Conservation (phyloP, 2,797 vertebrate species). For the Salmo trutta region DNA sequence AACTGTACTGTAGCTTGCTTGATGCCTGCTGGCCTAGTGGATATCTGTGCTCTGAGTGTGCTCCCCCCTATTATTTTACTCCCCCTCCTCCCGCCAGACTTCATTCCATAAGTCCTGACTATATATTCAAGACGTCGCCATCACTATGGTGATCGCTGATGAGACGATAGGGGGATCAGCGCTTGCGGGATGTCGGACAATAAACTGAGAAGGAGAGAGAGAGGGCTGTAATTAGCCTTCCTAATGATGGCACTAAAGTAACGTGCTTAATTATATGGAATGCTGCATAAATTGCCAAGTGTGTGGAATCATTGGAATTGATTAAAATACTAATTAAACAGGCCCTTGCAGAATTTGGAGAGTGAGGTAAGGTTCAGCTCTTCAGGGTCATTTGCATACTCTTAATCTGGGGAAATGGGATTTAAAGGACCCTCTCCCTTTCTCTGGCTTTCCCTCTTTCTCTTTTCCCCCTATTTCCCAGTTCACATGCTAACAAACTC, state of each 20-base stretch:
- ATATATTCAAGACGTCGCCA: slow-evolving; percentile 68
- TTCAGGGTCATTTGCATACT: slow-evolving; percentile 96
- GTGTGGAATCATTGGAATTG: slow-evolving; percentile 93
- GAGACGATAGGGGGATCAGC: slow-evolving; percentile 68
- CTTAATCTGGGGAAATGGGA: slow-evolving; percentile 91
- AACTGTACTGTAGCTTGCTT: no score
- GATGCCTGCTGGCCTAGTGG: not conserved
- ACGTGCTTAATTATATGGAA: slow-evolving; percentile 91
- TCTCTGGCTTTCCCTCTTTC: no score
- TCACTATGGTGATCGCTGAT: slow-evolving; percentile 75
- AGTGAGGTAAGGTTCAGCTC: slow-evolving; percentile 86
- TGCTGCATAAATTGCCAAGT: slow-evolving; percentile 90
- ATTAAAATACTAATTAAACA: slow-evolving; percentile 99
- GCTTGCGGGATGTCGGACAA: slow-evolving; percentile 51
- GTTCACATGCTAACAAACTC: slow-evolving; percentile 85
- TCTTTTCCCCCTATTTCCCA: slow-evolving; percentile 34
- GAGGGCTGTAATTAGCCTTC: slow-evolving; percentile 52
- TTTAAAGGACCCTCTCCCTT: slow-evolving; percentile 82
- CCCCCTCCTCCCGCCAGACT: slow-evolving; percentile 6
- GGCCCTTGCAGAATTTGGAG: slow-evolving; percentile 89
- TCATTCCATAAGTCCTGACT: slow-evolving; percentile 49
- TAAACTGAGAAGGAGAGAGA: slow-evolving; percentile 19
- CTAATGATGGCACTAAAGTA: slow-evolving; percentile 83
- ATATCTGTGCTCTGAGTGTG: not conserved
- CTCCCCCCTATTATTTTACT: not conserved